These are phyloP conservation scores for Mellivora capensis DNA, from an alignment of 2,113 vertebrate genomes.

Conservation along the genomic window DNA sequence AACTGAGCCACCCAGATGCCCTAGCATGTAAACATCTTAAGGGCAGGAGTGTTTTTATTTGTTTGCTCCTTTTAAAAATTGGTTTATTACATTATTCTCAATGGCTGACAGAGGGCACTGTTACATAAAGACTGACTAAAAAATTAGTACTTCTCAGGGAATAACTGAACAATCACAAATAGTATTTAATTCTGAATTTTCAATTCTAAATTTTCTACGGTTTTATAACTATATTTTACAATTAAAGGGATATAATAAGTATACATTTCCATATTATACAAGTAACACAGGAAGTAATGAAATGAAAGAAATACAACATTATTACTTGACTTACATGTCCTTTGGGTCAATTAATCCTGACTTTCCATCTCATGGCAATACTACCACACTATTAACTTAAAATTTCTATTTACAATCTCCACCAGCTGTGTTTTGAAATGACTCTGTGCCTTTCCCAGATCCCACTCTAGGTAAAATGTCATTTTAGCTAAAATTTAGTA, in stretches of 20 bases:
- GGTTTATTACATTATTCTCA: neutral
- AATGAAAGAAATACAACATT: neutral
- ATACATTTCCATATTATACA: neutral
- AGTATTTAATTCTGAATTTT: neutral
- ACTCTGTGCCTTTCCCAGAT: neutral
- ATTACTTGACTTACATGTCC: neutral
- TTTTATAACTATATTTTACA: neutral
- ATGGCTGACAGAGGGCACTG: neutral
- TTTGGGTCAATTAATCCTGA: neutral
- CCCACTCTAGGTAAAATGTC: neutral
- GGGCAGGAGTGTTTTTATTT: neutral
- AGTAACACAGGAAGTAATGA: neutral
- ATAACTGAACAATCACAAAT: neutral
- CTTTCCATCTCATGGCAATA: neutral
- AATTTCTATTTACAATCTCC: neutral
- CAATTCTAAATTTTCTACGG: neutral
- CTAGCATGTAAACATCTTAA: neutral
- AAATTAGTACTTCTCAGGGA: neutral
- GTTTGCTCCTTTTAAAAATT: neutral
- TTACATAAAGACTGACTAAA: neutral
- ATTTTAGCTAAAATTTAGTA: neutral
- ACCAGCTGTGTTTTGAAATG: neutral
- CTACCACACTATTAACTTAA: neutral
- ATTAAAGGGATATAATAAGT: neutral
- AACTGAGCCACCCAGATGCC: neutral